Evolutionary conservation across 1,140 invertebrate species (phyloP), one percentile per base, ranked within the genome.

Genomic region (Aphidius gifuensis): DNA sequence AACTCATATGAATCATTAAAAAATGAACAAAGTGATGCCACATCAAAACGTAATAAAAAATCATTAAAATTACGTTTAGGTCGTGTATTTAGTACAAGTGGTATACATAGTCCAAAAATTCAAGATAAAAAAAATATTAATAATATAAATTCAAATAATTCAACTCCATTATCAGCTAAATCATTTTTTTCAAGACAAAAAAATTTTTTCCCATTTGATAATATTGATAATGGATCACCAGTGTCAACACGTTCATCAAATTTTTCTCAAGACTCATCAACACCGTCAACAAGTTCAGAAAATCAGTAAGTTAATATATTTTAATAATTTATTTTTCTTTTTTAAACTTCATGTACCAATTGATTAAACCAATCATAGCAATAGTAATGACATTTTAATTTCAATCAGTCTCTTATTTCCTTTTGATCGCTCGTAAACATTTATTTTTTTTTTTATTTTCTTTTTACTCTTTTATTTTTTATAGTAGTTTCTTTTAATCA

Each of bases 1-100:
- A 59, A 59, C 50, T 67, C 46, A 21, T 64, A 64, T 40, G 58
- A 67, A 40, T 45, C 23, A 6, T 21, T 64, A 32, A 58, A 59
- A 9, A 60, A 64, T 53, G 61, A 40, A 7, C 53, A 59, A 7
- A 47, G n/a, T 38, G 43, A 32, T 56, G 49, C 8, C 21, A 8
- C n/a, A 32, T 60, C 49, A 54, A 32, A 38, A 3, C 71, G 62
- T 46, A 16, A 55, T 3, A 69, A 66, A 32, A 63, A 32, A 7
- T 65, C 62, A 6, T 49, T 74, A 51, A 71, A 55, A 51, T 23
- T 74, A 21, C 66, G 68, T 21, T 62, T 73, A 11, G 40, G 45
- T 21, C 69, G 69, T 9, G 69, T 69, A 1, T 67, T 74, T 38
- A 72, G 64, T 46, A 62, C 60, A 4, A 54, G 8, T n/a, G 32